Percentiles rank a stretch among this genome's conserved stretches.
These are phyloP conservation scores for Oreochromis grahami DNA, from an alignment of 2,797 vertebrate species.

Conservation along the genomic window DNA sequence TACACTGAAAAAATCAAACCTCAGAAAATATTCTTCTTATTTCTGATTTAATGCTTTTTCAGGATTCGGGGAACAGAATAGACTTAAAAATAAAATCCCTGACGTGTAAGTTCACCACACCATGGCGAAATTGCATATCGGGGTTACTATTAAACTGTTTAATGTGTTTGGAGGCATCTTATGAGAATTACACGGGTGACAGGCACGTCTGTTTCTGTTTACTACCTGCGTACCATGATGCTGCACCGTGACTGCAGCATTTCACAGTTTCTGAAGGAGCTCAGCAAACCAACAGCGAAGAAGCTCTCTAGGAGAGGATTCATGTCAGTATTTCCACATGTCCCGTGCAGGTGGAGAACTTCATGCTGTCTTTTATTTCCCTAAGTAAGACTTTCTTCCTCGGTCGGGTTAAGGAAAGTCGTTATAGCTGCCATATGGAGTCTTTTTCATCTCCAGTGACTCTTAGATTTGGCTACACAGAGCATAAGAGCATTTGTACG, in stretches of 20 bases:
- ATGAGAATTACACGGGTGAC: slow-evolving; percentile 23
- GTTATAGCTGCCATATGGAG: neutral
- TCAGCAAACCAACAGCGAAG: slow-evolving; percentile 26
- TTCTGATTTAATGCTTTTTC: neutral
- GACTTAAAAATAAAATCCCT: neutral
- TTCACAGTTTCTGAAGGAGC: slow-evolving; percentile 43
- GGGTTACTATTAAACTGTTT: neutral
- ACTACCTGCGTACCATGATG: slow-evolving; percentile 2
- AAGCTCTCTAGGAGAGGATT: slow-evolving; percentile 33
- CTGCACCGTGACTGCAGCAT: slow-evolving; percentile 31
- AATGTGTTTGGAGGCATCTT: slow-evolving; percentile 8
- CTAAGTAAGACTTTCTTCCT: slow-evolving; percentile 13
- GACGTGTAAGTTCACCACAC: neutral
- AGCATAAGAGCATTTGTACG: slow-evolving; percentile 45
- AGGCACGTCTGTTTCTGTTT: slow-evolving; percentile 39
- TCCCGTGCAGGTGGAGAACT: slow-evolving; percentile 12
- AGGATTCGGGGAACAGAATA: neutral
- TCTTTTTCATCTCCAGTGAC: neutral
- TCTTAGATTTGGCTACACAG: slow-evolving; percentile 9
- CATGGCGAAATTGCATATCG: neutral
- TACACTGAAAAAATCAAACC: neutral
- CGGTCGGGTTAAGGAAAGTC: neutral
- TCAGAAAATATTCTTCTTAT: neutral
- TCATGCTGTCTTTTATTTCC: slow-evolving; percentile 7
- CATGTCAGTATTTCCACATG: slow-evolving; percentile 26